Evolutionary conservation across 2,113 vertebrate species (phyloP).

Genomic region (Dermatemys mawii): DNA sequence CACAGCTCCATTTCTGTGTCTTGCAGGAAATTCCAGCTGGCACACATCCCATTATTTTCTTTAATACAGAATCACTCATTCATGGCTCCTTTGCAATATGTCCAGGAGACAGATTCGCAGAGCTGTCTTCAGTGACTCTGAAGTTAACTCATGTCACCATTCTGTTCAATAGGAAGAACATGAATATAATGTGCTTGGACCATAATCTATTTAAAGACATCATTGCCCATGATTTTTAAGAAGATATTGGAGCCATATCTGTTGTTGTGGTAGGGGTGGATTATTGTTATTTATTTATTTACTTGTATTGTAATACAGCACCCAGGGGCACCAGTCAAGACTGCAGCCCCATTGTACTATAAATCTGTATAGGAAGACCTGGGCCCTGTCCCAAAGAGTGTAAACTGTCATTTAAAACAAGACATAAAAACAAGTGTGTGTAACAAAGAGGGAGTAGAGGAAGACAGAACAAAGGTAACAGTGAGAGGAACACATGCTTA

Average conservation of each 20-base stretch:
- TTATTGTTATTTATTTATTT: background rate
- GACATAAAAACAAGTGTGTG: background rate
- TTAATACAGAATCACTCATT: background rate
- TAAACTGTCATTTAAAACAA: background rate
- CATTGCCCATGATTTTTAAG: background rate
- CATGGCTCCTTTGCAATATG: background rate
- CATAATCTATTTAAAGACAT: constrained; percentile 19
- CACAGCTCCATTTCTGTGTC: background rate
- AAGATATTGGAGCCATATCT: background rate
- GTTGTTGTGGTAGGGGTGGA: fast-evolving
- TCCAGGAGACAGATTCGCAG: background rate
- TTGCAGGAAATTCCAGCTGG: background rate
- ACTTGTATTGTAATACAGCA: background rate
- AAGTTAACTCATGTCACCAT: constrained; percentile 53
- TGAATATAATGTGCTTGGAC: background rate
- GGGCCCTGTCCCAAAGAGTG: background rate
- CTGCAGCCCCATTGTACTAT: background rate
- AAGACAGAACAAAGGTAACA: background rate
- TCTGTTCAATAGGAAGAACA: background rate
- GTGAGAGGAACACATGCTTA: background rate
- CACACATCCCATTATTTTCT: background rate
- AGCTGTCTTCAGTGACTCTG: constrained; percentile 49
- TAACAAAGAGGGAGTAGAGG: background rate
- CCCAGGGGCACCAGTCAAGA: background rate
- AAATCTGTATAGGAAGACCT: fast-evolving